Base-by-base conservation (phyloP, 2,113 vertebrate genomes). In the Ahaetulla prasina region DNA sequence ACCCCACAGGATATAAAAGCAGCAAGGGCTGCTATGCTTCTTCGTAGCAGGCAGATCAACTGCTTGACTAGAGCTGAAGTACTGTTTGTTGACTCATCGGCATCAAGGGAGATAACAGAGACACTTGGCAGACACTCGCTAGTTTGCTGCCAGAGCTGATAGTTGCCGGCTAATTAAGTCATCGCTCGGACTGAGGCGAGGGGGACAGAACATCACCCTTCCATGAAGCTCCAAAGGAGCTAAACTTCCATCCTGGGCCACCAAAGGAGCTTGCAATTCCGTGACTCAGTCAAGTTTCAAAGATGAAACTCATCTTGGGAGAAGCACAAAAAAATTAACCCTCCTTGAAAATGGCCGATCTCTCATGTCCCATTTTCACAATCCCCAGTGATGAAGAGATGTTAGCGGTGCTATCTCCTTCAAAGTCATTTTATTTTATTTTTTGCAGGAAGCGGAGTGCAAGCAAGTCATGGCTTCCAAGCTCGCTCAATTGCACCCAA, bases 281-380 rank as follows among this genome's bases (percentile, higher is more conserved):
- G 14, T 3, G 1, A 39, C 57, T 89, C 39, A 39, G 20, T 94
- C 3, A 12, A 3, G 0, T 18, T 11, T 90, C 52, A 91, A 57
- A 57, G 84, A 88, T 88, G 90, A 93, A 22, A 23, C 30, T 91
- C 57, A 54, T 89, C 85, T 80, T 45, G 93, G 93, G 89, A 57
- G 52, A 53, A 53, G 52, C 3, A 53, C 91, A 27, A 94, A 92
- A 0, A 74, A 45, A 93, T 60, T 45, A 45, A 91, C 93, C 60
- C 87, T 94, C 86, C 16, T 92, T 52, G 25, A 43, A 54, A 63
- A 88, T 84, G 8, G 35, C 6, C 27, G 1, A 30, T 86, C 53
- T 47, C 54, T 49, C 23, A 0, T 60, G 60, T 30, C 3, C 39
- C 8, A 27, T 45, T 54, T 54, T 25, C 23, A 11, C 16, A 35